Evolutionary conservation across 2,113 vertebrate genomes (phyloP), one percentile per base, ranked within the genome.

Genomic region (Mobula birostris): DNA sequence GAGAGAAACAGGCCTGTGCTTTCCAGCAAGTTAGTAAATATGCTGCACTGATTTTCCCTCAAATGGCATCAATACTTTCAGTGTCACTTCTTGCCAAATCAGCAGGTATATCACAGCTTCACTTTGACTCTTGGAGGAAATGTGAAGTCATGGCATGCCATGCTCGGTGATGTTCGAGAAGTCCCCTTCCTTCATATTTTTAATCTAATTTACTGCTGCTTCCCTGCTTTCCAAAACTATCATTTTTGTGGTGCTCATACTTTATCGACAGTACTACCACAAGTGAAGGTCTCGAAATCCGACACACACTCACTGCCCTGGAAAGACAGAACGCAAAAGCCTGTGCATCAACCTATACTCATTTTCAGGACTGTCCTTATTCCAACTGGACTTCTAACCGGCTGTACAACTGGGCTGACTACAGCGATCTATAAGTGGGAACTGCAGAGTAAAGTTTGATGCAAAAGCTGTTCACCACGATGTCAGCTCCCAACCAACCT

Each of bases 171-270:
- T 58, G 8, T 61, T 29, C 12, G 0, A 0, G 0, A 21, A 58
- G 82, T 85, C 48, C 21, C 58, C 78, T 80, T 80, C 61, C 61
- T 68, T 70, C n/a, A 17, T 63, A 15, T 9, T 68, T 19, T 91
- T 91, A 66, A 91, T 91, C 88, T 21, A 91, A 91, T 68, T 68
- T 7, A n/a, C n/a, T 66, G 88, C 63, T 21, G 29, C n/a, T 70
- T 70, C 88, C 32, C 15, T 21, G 9, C 15, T 91, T 68, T 15
- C 7, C 5, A 0, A n/a, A 91, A n/a, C 32, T 32, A n/a, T 21
- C 29, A 0, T 29, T 3, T 88, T 88, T 61, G 58, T 17, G 14
- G 56, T 27, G 29, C 56, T 61, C 63, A 27, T 15, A 32, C 61
- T 88, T 91, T 40, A 91, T 36, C 88, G 21, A 91, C 68, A 36